Evolutionary conservation across 2,888 invertebrate species (phyloP), one percentile per base, ranked within the genome.

Genomic region (Thumatha senex): DNA sequence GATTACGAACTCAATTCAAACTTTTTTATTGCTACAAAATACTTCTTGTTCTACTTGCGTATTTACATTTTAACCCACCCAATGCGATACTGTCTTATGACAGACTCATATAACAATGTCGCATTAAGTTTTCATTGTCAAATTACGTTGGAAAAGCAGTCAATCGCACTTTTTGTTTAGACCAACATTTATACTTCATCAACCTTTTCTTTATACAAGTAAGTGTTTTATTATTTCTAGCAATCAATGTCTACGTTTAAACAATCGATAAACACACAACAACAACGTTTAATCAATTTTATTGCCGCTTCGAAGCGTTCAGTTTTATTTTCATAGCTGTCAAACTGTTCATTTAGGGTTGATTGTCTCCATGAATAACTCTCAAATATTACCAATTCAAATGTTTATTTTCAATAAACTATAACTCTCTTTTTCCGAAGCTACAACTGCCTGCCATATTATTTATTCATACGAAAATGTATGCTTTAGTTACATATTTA

Each of bases 301-400:
- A 11, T 31, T 31, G 10, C 31, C 31, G 18, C 18, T 24, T 24
- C 18, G 18, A 31, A 31, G 11, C 31, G 9, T 48, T 40, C 14
- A 31, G 44, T 42, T 41, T 38, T 49, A 46, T 39, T 48, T 51
- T 45, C 12, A 7, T 39, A 2, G 35, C 9, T 40, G 39, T 41
- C 54, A 48, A 52, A 42, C 39, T 56, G 53, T 54, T 53, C 44
- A 53, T 53, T 55, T 42, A 9, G 1, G 35, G 42, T 41, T 46
- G 35, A 51, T 48, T 48, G 46, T 53, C 15, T 49, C 36, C 40
- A 48, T 44, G 35, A 55, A 55, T 34, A 46, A 47, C 44, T 13
- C 18, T 41, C 45, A 46, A 46, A 54, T 55, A 46, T 50, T 52
- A 49, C 43, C 48, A 44, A 49, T 58, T 49, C 54, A 58, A 50